Evolutionary conservation across 2,797 vertebrate species (phyloP).

Genomic region (Bucorvus abyssinicus): DNA sequence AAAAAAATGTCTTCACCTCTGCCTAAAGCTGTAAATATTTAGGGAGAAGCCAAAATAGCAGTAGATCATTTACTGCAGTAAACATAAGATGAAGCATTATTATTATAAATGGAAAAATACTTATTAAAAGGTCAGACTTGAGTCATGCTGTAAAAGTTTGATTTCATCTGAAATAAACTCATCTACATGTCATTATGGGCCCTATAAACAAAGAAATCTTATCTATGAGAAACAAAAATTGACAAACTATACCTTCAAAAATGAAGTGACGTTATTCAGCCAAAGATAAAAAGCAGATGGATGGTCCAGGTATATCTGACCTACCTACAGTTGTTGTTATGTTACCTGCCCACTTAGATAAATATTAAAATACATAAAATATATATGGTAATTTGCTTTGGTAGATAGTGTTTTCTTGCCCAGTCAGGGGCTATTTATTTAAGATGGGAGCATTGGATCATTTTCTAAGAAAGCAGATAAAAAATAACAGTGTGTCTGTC

Average conservation of each 20-base stretch:
- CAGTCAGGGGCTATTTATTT: background rate
- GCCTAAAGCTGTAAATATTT: background rate
- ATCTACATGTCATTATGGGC: background rate
- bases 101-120: background rate
- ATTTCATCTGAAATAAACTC: background rate
- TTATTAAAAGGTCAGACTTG: background rate
- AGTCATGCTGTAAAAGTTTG: background rate
- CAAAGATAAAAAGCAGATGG: background rate
- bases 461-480: background rate
- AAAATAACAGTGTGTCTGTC: background rate
- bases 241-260: background rate
- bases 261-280: background rate
- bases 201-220: background rate
- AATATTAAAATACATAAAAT: background rate
- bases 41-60: background rate
- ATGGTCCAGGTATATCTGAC: background rate
- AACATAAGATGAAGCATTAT: background rate
- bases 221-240: background rate
- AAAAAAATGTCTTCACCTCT: background rate
- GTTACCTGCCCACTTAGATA: background rate
- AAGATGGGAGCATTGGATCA: fast-evolving
- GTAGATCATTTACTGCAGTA: background rate
- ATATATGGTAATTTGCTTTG: background rate
- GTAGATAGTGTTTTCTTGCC: background rate
- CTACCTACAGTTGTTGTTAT: background rate